Evolutionary conservation across 2,888 invertebrate genomes (phyloP).

Genomic region (Drosophila gaucha): DNA sequence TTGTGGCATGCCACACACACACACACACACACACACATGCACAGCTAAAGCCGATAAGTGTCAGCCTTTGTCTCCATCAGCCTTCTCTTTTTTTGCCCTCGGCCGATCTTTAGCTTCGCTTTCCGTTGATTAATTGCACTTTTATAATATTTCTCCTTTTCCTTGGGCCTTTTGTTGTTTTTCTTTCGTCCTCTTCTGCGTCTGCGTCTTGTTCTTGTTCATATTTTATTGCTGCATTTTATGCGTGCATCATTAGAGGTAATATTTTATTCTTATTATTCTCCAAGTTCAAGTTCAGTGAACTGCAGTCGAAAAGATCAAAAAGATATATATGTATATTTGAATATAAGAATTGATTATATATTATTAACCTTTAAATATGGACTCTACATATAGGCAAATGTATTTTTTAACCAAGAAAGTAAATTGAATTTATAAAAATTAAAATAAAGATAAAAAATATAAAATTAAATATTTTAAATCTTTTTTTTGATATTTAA

Average conservation of each 20-base stretch:
- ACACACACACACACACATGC: constrained; percentile 47
- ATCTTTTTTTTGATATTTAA: too few relatives aligned
- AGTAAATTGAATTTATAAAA: too few relatives aligned
- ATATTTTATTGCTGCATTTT: constrained; percentile 55
- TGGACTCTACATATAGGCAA: too few relatives aligned
- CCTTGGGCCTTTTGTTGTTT: constrained; percentile 24
- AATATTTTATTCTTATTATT: constrained; percentile 44
- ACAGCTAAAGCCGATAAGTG: constrained; percentile 77
- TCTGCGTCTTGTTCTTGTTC: constrained; percentile 13
- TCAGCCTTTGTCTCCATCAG: constrained; percentile 63
- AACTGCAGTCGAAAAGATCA: constrained; percentile 35
- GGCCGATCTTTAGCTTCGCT: constrained; percentile 37
- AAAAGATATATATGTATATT: background rate
- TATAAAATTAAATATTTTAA: too few relatives aligned
- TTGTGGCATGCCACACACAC: constrained; percentile 28
- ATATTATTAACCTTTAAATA: background rate
- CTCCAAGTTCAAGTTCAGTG: constrained; percentile 51
- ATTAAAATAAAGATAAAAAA: too few relatives aligned
- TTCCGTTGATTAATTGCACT: constrained; percentile 64
- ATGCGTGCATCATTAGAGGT: constrained; percentile 54
- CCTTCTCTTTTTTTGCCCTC: constrained; percentile 6
- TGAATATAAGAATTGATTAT: background rate
- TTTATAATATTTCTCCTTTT: constrained; percentile 55
- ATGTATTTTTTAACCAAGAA: too few relatives aligned
- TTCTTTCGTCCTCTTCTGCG: background rate